Evolutionary conservation across 1,140 invertebrate genomes (phyloP).

Genomic region (Drosophila biarmipes): DNA sequence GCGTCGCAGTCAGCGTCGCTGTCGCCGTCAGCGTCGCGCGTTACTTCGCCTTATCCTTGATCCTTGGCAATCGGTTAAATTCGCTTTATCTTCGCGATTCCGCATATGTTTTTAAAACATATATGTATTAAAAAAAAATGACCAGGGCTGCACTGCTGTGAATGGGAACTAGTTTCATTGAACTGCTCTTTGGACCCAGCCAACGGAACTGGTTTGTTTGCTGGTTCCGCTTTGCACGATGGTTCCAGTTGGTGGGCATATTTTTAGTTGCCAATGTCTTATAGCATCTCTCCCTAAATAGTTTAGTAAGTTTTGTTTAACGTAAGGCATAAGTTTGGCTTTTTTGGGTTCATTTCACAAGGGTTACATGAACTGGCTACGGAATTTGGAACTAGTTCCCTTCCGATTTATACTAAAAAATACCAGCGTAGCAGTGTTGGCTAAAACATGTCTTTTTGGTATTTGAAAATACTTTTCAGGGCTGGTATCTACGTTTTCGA

Average conservation of each 20-base stretch:
- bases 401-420: neutral
- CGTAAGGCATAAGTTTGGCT: neutral
- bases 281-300: neutral
- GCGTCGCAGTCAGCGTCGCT: conserved; percentile 11
- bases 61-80: conserved; percentile 12
- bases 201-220: neutral
- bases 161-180: conserved; percentile 31
- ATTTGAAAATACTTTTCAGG: neutral
- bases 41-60: conserved; percentile 5
- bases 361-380: neutral
- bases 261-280: neutral
- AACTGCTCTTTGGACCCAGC: conserved; percentile 38
- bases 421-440: neutral
- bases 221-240: neutral
- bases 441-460: neutral
- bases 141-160: conserved; percentile 46
- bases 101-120: conserved; percentile 69
- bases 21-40: conserved; percentile 7
- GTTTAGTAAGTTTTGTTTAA: too few relatives aligned
- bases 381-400: neutral
- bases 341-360: neutral
- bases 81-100: conserved; percentile 23
- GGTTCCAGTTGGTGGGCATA: neutral
- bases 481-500: neutral
- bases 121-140: conserved; percentile 49